Conservation (phyloP, 1,140 invertebrate species). For the Agrypnia vestita region DNA sequence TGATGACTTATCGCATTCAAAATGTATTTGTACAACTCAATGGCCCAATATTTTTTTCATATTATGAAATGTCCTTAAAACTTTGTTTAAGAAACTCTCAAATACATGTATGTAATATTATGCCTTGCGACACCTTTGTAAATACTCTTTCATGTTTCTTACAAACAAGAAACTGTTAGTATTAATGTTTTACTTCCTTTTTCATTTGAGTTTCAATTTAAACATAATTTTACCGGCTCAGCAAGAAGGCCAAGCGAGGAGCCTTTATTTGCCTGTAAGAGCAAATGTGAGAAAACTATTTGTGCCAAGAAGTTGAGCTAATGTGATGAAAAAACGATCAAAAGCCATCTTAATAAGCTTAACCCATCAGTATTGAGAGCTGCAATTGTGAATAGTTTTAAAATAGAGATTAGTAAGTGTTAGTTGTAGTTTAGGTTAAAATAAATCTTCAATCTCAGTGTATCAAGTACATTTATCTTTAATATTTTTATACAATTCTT, state of each 20-base stretch:
- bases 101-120: not conserved
- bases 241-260: no score
- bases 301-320: slow-evolving; percentile 40
- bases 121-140: slow-evolving; percentile 18
- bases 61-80: not conserved
- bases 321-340: slow-evolving; percentile 29
- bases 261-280: no score
- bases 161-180: not conserved
- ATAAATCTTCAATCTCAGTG: slow-evolving; percentile 39
- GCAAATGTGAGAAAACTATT: not conserved
- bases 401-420: slow-evolving; percentile 47
- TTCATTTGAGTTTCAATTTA: no score
- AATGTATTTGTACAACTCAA: slow-evolving; percentile 25
- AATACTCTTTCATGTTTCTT: slow-evolving; percentile 10
- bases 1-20: slow-evolving; percentile 32
- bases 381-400: slow-evolving; percentile 60
- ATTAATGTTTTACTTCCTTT: slow-evolving; percentile 1
- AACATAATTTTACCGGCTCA: no score
- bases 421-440: slow-evolving; percentile 42
- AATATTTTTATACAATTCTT: slow-evolving; percentile 48
- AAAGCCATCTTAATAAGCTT: slow-evolving; percentile 43
- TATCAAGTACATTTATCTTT: slow-evolving; percentile 15
- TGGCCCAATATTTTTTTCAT: slow-evolving; percentile 9
- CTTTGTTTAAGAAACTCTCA: no score
- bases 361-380: slow-evolving; percentile 58